Conservation (phyloP, 2,888 invertebrate genomes). For the Trichogramma evanescens region DNA sequence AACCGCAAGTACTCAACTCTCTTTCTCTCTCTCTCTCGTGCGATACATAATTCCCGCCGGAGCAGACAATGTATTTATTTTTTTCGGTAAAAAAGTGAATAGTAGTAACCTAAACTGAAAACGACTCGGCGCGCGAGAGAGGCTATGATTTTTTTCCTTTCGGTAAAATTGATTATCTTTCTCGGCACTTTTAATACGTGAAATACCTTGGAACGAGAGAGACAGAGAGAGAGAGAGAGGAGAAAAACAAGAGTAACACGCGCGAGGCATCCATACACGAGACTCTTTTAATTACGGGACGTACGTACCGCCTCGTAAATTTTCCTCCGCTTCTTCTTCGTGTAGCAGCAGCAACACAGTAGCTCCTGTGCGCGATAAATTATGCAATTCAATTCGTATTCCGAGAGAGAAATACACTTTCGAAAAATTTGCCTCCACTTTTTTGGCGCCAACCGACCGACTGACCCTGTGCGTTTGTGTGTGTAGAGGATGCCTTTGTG, state of each 20-base stretch:
- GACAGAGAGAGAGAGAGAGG: slow-evolving; percentile 2
- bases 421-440: background rate
- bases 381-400: slow-evolving; percentile 42
- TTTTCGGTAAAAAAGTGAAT: too few species aligned
- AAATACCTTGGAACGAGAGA: background rate
- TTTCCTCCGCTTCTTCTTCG: slow-evolving; percentile 38
- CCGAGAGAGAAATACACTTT: slow-evolving; percentile 10
- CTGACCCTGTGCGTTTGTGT: background rate
- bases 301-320: slow-evolving; percentile 38
- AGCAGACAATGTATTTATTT: too few species aligned
- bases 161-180: too few species aligned
- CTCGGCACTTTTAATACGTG: too few species aligned
- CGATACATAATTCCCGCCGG: too few species aligned
- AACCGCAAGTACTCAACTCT: too few species aligned
- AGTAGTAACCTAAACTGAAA: too few species aligned
- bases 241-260: slow-evolving; percentile 9
- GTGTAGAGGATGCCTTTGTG: background rate
- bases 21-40: too few species aligned
- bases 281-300: slow-evolving; percentile 35
- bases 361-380: slow-evolving; percentile 45
- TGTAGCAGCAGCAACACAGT: slow-evolving; percentile 39
- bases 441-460: slow-evolving; percentile 16
- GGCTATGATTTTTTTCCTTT: too few species aligned
- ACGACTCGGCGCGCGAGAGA: too few species aligned
- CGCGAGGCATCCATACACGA: slow-evolving; percentile 24